Percentiles rank a stretch among this genome's conserved stretches.
phyloP scores from a whole-genome alignment of 2,797 vertebrate genomes.

The Sebastes cheni region DNA sequence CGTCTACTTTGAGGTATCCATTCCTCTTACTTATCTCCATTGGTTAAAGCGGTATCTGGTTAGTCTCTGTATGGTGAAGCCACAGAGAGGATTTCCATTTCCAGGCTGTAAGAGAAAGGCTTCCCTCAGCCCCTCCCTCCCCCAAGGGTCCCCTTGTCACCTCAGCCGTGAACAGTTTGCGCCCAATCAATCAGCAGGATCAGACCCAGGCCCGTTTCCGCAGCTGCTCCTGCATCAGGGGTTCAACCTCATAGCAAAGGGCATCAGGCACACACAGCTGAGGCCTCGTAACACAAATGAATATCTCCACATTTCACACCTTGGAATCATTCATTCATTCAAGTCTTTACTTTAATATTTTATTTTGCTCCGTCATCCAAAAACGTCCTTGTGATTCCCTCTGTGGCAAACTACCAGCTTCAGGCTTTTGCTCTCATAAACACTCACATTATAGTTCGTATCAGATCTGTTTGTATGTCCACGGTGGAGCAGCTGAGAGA shows the following conservation, averaged over 20 bases:
- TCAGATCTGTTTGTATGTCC: conserved; percentile 31
- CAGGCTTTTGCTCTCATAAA: conserved; percentile 6
- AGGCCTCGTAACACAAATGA: conserved; percentile 54
- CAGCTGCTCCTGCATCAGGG: conserved; percentile 79
- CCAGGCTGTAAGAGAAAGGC: conserved; percentile 45
- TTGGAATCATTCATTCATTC: conserved; percentile 15
- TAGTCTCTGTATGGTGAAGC: conserved; percentile 34
- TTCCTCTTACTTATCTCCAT: conserved; percentile 18
- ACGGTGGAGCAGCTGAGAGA: conserved; percentile 34
- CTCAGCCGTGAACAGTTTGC: conserved; percentile 76
- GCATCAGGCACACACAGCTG: conserved; percentile 74
- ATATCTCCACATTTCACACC: conserved; percentile 34
- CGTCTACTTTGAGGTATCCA: neutral
- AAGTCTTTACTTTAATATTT: conserved; percentile 2
- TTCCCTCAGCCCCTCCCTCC: conserved; percentile 40
- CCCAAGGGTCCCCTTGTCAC: conserved; percentile 72
- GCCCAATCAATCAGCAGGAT: conserved; percentile 80
- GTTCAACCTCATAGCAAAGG: conserved; percentile 67
- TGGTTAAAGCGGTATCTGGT: conserved; percentile 31
- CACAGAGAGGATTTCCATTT: conserved; percentile 49
- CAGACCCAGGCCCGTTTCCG: conserved; percentile 55
- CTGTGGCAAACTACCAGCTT: conserved; percentile 2
- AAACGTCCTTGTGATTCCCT: neutral
- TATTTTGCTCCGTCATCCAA: conserved; percentile 1
- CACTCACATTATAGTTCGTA: conserved; percentile 6